Base-by-base conservation (phyloP, 1,140 invertebrate genomes). In the Monochamus saltuarius region DNA sequence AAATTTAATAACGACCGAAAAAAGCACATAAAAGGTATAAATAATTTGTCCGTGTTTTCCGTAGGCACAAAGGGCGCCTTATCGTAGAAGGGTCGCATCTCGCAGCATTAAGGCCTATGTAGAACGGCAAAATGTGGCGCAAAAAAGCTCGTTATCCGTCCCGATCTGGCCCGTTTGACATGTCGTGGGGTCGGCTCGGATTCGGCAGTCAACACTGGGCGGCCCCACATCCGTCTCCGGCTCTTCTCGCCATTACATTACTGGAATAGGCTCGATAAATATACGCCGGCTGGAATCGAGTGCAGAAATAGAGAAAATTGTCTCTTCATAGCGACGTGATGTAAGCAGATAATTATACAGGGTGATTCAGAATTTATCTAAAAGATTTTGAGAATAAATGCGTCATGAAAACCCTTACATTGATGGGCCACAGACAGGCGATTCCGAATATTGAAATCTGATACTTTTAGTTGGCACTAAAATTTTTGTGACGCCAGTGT, bases 61-160 rank as follows among this genome's bases (percentile, higher is more conserved):
- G 51, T 39, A 40, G 38, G 51, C 51, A 53, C 51, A 53, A 53
- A 53, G 49, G 37, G 35, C 51, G 29, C 51, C 51, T 37, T 51
- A 53, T 53, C 36, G n/a, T 11, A 38, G 19, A 58, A 62, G 51
- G 56, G 49, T 36, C 45, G 35, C 40, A 35, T 35, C 54, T 56
- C 39, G 45, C 13, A 55, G 54, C 43, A 56, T 56, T 46, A 46
- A 29, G 35, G 43, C 17, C 19, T 42, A 46, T 45, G 54, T 40
- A 45, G 40, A 56, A 46, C 45, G 16, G 54, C 51, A 22, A 40
- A 53, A 53, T 53, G 51, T 40, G 8, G 37, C 51, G 51, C 51
- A 53, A 53, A 53, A 46, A 53, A 53, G 51, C 51, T 53, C 51
- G 51, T 53, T 53, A 53, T 53, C 51, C 51, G 40, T 53, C 51